Percentiles rank a stretch among this genome's conserved stretches.
phyloP scores from a whole-genome alignment of 2,797 vertebrate species.

The Crypturellus tataupa region DNA sequence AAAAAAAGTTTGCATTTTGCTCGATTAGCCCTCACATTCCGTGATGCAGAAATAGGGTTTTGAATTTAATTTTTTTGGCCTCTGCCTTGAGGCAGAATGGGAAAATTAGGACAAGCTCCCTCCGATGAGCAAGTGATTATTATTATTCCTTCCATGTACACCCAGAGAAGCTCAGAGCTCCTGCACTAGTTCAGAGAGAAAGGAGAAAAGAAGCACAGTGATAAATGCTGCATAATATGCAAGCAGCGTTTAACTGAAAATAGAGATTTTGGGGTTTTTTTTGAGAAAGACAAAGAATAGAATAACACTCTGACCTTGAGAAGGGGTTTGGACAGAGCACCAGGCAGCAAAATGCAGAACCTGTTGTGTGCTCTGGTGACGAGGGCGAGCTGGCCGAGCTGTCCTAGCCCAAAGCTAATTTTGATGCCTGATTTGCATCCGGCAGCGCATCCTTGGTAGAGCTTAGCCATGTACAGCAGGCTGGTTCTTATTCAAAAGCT shows the following conservation, averaged over 20 bases:
- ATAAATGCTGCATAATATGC: neutral
- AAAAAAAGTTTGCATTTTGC: neutral
- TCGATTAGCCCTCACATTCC: neutral
- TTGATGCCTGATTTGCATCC: neutral
- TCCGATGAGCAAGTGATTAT: neutral
- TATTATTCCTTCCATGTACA: neutral
- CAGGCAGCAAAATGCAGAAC: neutral
- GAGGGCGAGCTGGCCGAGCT: neutral
- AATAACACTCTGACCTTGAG: neutral
- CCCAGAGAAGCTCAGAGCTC: neutral
- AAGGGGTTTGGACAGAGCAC: neutral
- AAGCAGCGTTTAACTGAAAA: neutral
- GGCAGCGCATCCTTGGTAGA: neutral
- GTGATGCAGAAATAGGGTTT: neutral
- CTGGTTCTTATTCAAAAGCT: too few species aligned
- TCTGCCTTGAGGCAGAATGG: neutral
- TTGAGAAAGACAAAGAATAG: neutral
- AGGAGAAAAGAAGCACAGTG: neutral
- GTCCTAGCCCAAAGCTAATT: neutral
- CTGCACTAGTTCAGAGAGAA: neutral
- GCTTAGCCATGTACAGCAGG: neutral
- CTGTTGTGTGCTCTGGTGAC: neutral
- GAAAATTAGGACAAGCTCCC: constrained; percentile 5
- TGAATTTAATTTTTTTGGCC: neutral
- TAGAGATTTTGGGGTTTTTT: neutral